These are phyloP conservation scores for Candidula unifasciata DNA, from an alignment of 2,888 invertebrate species.

Conservation along the genomic window DNA sequence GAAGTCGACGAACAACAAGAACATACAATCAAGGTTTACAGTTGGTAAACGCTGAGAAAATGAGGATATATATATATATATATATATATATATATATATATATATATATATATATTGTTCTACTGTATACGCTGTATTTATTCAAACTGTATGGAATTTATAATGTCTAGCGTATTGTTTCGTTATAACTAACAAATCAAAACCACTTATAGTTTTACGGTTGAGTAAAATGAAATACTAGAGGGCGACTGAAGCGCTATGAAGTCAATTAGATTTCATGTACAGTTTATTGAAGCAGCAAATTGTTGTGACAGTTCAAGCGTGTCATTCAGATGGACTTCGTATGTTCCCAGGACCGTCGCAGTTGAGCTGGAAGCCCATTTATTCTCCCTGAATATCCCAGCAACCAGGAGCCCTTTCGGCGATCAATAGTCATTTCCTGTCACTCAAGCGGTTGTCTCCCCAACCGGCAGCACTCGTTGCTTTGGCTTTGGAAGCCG, in stretches of 20 bases:
- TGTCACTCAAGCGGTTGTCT: constrained; percentile 46
- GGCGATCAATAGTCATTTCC: constrained; percentile 49
- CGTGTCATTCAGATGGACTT: constrained; percentile 14
- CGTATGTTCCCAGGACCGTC: constrained; percentile 11
- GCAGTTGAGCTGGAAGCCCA: constrained; percentile 17
- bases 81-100: too few relatives aligned
- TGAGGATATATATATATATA: too few relatives aligned
- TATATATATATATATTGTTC: too few relatives aligned
- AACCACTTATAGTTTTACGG: background rate
- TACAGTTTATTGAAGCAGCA: constrained; percentile 18
- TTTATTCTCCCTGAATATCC: constrained; percentile 18
- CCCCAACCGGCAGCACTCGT: background rate
- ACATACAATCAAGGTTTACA: too few relatives aligned
- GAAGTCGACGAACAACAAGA: too few relatives aligned
- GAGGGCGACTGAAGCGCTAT: background rate
- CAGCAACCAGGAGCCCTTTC: background rate
- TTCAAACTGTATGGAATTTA: too few relatives aligned
- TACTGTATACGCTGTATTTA: too few relatives aligned
- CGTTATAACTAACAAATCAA: background rate
- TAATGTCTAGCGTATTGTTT: background rate
- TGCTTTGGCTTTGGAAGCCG: background rate
- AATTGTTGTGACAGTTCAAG: constrained; percentile 14
- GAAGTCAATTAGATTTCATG: constrained; percentile 14
- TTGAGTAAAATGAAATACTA: background rate
- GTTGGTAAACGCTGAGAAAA: too few relatives aligned